Evolutionary conservation across 2,888 invertebrate genomes (phyloP).

Genomic region (Drosophila subquinaria): DNA sequence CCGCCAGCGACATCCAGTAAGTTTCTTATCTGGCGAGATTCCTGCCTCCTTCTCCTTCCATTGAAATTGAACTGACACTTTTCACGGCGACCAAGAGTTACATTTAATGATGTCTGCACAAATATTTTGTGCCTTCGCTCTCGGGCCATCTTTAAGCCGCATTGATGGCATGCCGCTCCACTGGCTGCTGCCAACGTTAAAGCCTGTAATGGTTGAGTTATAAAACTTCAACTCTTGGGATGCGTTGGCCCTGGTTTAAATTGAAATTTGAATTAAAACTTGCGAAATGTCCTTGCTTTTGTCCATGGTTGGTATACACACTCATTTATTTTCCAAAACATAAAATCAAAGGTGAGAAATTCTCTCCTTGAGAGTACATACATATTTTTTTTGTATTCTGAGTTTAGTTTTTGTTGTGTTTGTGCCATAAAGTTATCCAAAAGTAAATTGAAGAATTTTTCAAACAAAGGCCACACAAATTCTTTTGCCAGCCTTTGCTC

Average conservation of each 20-base stretch:
- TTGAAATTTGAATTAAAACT: conserved; percentile 39
- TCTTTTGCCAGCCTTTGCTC: conserved; percentile 45
- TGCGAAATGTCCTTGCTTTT: conserved; percentile 19
- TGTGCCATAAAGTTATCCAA: conserved; percentile 78
- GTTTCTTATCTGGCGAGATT: conserved; percentile 51
- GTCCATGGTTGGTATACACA: conserved; percentile 58
- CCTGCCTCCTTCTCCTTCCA: conserved; percentile 3
- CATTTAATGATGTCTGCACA: conserved; percentile 80
- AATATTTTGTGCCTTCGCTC: conserved; percentile 52
- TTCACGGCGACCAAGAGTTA: conserved; percentile 66
- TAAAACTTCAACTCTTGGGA: conserved; percentile 44
- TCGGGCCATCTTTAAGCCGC: conserved; percentile 18
- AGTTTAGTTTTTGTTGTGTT: conserved; percentile 33
- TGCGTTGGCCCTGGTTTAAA: neutral
- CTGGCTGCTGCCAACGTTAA: conserved; percentile 24
- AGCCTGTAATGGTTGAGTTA: conserved; percentile 55
- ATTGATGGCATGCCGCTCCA: conserved; percentile 40
- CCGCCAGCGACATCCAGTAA: conserved; percentile 20
- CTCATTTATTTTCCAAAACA: conserved; percentile 70
- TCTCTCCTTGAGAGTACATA: conserved; percentile 59
- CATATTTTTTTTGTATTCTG: conserved; percentile 46
- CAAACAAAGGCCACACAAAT: conserved; percentile 50
- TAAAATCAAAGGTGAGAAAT: conserved; percentile 62
- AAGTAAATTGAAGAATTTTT: conserved; percentile 62
- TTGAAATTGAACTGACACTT: conserved; percentile 75